These are phyloP conservation scores for Schlechtendalia chinensis DNA, from an alignment of 1,140 invertebrate species.

Conservation along the genomic window DNA sequence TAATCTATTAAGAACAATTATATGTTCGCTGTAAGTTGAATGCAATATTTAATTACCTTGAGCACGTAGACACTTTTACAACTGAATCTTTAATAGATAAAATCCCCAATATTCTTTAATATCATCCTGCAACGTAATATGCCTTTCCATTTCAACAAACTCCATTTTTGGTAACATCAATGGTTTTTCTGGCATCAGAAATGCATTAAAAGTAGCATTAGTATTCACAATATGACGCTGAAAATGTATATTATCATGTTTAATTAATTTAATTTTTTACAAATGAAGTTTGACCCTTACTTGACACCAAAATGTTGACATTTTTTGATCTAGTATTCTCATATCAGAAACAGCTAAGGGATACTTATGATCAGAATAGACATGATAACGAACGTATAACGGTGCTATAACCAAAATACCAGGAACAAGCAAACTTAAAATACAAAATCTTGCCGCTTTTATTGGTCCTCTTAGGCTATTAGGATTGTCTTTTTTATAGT, in stretches of 20 bases:
- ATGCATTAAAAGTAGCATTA: constrained; percentile 75
- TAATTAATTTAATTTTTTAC: not conserved
- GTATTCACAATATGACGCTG: constrained; percentile 69
- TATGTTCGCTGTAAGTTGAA: not conserved
- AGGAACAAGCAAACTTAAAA: constrained; percentile 66
- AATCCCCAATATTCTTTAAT: constrained; percentile 83
- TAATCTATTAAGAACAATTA: not conserved
- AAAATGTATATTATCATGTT: not conserved
- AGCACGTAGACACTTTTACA: constrained; percentile 72
- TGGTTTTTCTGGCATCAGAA: constrained; percentile 65
- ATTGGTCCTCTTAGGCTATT: constrained; percentile 60
- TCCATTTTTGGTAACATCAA: constrained; percentile 60
- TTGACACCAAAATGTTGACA: constrained; percentile 78
- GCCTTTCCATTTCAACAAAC: constrained; percentile 67
- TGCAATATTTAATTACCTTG: constrained; percentile 60
- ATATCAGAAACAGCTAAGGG: constrained; percentile 75
- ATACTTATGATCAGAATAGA: constrained; percentile 68
- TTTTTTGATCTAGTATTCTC: constrained; percentile 67
- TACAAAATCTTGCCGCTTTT: constrained; percentile 63
- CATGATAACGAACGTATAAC: constrained; percentile 67
- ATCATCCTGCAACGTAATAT: constrained; percentile 70
- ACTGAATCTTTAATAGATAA: constrained; percentile 73
- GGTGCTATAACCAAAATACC: constrained; percentile 66
- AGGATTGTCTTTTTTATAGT: constrained; percentile 35
- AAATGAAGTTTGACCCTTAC: constrained; percentile 57